These are phyloP conservation scores for Planiliza haematocheilus DNA, from an alignment of 2,113 vertebrate genomes.

Conservation along the genomic window DNA sequence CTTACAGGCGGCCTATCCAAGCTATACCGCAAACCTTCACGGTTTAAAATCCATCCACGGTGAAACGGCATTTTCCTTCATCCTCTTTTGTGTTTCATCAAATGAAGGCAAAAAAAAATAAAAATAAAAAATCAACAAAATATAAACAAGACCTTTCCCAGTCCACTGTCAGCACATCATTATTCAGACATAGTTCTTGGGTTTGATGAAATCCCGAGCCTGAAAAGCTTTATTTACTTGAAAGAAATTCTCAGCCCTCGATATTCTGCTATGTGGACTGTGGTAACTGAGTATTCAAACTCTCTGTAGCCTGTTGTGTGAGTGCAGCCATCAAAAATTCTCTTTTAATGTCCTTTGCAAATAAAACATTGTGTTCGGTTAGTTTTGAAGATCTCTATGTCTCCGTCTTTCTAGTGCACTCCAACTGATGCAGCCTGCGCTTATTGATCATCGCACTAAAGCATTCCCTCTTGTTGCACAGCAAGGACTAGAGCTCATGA, in stretches of 20 bases:
- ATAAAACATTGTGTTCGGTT: conserved; percentile 74
- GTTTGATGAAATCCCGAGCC: conserved; percentile 53
- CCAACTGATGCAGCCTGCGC: conserved; percentile 54
- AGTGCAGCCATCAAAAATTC: conserved; percentile 67
- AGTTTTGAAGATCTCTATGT: conserved; percentile 66
- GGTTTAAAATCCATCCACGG: conserved; percentile 3
- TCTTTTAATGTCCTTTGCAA: conserved; percentile 76
- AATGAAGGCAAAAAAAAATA: conserved; percentile 39
- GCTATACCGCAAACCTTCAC: neutral
- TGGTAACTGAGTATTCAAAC: conserved; percentile 42
- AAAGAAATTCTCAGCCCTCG: conserved; percentile 46
- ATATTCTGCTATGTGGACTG: conserved; percentile 53
- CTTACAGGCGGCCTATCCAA: neutral
- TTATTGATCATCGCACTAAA: conserved; percentile 78
- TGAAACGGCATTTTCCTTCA: conserved; percentile 31
- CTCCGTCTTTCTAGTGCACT: conserved; percentile 58
- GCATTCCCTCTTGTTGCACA: conserved; percentile 59
- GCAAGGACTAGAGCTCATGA: conserved; percentile 72
- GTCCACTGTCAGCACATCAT: conserved; percentile 38
- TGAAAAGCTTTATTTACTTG: conserved; percentile 65
- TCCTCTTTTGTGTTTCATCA: conserved; percentile 4
- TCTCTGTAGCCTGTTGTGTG: conserved; percentile 52
- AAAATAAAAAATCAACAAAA: conserved; percentile 22
- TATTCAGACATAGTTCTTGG: conserved; percentile 50
- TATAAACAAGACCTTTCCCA: conserved; percentile 39